phyloP scores from a whole-genome alignment of 2,888 invertebrate species.

The Phalera bucephala region DNA sequence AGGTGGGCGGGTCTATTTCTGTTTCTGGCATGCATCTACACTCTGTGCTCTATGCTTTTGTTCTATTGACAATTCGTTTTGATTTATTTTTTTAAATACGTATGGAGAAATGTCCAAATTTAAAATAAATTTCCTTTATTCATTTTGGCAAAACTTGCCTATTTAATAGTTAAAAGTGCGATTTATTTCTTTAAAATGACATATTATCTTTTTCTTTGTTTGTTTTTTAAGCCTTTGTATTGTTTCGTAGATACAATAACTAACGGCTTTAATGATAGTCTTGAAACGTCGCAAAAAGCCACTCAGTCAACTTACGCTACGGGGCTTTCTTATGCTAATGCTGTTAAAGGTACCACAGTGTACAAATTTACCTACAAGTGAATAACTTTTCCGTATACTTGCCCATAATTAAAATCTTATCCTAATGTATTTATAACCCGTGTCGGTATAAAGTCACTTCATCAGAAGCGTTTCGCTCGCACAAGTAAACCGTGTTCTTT shows the following conservation, averaged over 20 bases:
- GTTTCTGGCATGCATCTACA: constrained; percentile 17
- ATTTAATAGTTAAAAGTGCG: no score
- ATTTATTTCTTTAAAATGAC: no score
- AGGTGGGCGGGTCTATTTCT: constrained; percentile 18
- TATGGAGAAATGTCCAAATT: background rate
- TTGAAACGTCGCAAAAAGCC: constrained; percentile 47
- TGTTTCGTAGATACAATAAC: constrained; percentile 38
- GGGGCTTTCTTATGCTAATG: constrained; percentile 41
- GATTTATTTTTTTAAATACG: constrained; percentile 15
- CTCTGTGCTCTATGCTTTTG: constrained; percentile 8
- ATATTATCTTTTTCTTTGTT: no score
- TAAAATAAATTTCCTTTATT: constrained; percentile 9
- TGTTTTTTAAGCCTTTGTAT: constrained; percentile 4
- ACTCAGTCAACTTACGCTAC: constrained; percentile 43
- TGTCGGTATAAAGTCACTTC: no score
- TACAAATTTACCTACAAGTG: no score
- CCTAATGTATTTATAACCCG: no score
- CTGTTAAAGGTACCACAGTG: constrained; percentile 42
- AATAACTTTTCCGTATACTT: no score
- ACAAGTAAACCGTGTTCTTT: no score
- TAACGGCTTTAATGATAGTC: constrained; percentile 37
- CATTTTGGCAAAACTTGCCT: no score
- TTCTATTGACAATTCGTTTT: background rate
- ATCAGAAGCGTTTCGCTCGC: no score
- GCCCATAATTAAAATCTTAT: no score